These are phyloP conservation scores for Harpagifer antarcticus DNA, from an alignment of 2,797 vertebrate genomes.

Conservation along the genomic window DNA sequence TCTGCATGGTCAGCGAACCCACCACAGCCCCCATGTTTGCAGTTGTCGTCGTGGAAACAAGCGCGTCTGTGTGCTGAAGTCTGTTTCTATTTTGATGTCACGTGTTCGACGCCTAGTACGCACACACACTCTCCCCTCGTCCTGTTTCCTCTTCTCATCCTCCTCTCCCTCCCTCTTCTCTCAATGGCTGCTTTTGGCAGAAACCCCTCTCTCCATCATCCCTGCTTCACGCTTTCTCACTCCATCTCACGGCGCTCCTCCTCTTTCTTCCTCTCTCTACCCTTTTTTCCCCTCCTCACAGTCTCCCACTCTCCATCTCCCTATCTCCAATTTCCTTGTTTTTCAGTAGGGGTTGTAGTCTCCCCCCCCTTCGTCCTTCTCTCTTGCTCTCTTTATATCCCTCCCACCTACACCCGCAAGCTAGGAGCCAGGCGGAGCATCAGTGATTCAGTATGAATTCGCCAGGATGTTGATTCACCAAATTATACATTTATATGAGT, in stretches of 20 bases:
- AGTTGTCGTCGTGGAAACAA: constrained; percentile 82
- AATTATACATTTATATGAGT: constrained; percentile 67
- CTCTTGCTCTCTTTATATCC: constrained; percentile 30
- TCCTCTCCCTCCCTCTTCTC: constrained; percentile 42
- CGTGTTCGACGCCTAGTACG: constrained; percentile 63
- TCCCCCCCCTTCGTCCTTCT: constrained; percentile 28
- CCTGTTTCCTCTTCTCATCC: constrained; percentile 52
- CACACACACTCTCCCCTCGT: constrained; percentile 50
- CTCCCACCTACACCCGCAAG: constrained; percentile 52
- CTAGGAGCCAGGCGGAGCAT: constrained; percentile 50
- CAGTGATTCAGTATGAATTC: constrained; percentile 68
- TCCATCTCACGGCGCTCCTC: constrained; percentile 54
- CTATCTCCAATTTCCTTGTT: constrained; percentile 51
- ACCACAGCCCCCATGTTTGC: constrained; percentile 95
- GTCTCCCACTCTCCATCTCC: constrained; percentile 25
- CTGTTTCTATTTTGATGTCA: constrained; percentile 72
- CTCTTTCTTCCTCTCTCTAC: constrained; percentile 44
- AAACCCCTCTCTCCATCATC: constrained; percentile 58
- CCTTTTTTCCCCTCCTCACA: background rate
- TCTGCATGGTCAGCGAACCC: constrained; percentile 96
- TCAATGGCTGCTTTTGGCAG: constrained; percentile 53
- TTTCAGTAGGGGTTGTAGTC: constrained; percentile 54
- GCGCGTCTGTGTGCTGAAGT: constrained; percentile 70
- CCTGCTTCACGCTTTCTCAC: constrained; percentile 66
- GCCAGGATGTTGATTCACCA: constrained; percentile 67